Base-by-base conservation (phyloP, 2,797 vertebrate species). In the Tinamus major region DNA sequence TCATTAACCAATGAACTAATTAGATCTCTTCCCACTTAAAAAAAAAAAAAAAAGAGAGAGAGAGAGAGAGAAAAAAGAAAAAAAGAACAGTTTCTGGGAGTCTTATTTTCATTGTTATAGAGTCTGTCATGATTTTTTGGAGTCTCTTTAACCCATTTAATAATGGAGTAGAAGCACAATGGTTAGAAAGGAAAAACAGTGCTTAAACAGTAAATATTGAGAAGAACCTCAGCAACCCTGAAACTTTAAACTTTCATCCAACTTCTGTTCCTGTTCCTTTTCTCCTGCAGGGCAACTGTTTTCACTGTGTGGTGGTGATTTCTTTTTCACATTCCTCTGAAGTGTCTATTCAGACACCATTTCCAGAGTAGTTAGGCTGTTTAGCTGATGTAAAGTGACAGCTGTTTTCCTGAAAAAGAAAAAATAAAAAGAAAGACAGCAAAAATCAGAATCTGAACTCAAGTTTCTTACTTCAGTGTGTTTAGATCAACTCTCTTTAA, bases 1-100 rank as follows among this genome's bases (percentile, higher is more conserved):
- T 95, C 90, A 95, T 96, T 96, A 96, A 92, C 85, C 85, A 96
- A 93, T 94, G 93, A 93, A 82, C 58, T 96, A 95, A 95, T 97
- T 96, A 95, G 85, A 93, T 87, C 90, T 65, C 51, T 85, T 91
- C 49, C 44, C 94, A 85, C 74, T 91, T 24, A 13, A 49, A 49
- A 24, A 49, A 49, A 10, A 48, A 49, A 24, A 21, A 49, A 24
- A 49, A 23, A 49, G 6, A 49, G 12, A 48, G 21, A 13, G 48
- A 49, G 48, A 49, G 48, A 49, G 46, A 48, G 23, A 49, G 24
- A 17, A 44, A 44, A 44, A 44, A 6, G 15, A 42, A 42, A 42
- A 42, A 49, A 79, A 94, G 93, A 95, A 58, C 79, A 80, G 49
- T 85, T 95, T 81, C 51, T 37, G 26, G 75, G 59, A 85, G 58